Percentiles rank a stretch among this genome's conserved stretches.
phyloP scores from a whole-genome alignment of 2,888 invertebrate genomes.

The Sinelater perroti region DNA sequence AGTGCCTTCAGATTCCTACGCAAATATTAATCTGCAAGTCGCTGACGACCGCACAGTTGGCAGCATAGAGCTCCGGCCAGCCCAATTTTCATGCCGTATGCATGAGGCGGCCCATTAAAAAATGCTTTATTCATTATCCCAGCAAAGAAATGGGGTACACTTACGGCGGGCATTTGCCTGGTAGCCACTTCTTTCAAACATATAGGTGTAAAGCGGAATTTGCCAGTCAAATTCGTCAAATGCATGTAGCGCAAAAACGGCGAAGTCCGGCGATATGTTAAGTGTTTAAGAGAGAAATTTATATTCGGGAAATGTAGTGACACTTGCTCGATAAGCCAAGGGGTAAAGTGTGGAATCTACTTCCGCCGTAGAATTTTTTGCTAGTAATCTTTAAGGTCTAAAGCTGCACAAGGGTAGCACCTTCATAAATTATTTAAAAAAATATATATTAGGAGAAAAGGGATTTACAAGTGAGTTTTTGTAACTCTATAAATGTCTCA shows the following conservation, averaged over 20 bases:
- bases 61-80: constrained; percentile 7
- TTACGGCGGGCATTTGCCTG: constrained; percentile 14
- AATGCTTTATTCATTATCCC: constrained; percentile 19
- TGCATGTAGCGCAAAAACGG: constrained; percentile 2
- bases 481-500: too few species aligned
- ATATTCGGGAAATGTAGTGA: constrained; percentile 5
- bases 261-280: constrained; percentile 3
- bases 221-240: constrained; percentile 21
- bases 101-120: constrained; percentile 13
- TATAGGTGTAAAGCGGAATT: constrained; percentile 18
- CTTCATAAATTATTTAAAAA: not conserved
- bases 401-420: not conserved
- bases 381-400: too few species aligned
- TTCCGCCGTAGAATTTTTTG: too few species aligned
- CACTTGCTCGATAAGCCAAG: constrained; percentile 4
- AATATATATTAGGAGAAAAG: too few species aligned
- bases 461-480: too few species aligned
- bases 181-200: constrained; percentile 13
- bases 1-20: constrained; percentile 8
- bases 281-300: constrained; percentile 8
- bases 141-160: constrained; percentile 17
- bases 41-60: constrained; percentile 13
- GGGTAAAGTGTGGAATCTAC: not conserved
- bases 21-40: constrained; percentile 16
- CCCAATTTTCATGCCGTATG: not conserved